Evolutionary conservation across 2,888 invertebrate species (phyloP).

Genomic region (Apodemia zela): DNA sequence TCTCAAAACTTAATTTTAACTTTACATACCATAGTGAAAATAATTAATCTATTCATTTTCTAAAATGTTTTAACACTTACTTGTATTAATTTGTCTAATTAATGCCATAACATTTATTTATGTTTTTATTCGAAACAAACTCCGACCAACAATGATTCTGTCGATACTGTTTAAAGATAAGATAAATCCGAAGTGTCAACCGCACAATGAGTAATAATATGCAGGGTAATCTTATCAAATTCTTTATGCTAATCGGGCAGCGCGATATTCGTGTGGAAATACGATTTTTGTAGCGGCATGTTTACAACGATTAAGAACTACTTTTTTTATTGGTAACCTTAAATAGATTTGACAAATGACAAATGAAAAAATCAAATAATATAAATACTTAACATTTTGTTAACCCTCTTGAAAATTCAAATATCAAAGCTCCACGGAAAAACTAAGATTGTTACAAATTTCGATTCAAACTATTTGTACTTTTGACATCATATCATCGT

Average conservation of each 20-base stretch:
- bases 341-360: too few species aligned
- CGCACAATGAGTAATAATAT: slow-evolving; percentile 45
- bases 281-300: slow-evolving; percentile 18
- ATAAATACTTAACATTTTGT: too few species aligned
- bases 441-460: too few species aligned
- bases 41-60: neutral
- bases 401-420: too few species aligned
- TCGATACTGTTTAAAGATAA: slow-evolving; percentile 60
- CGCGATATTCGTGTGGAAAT: slow-evolving; percentile 21
- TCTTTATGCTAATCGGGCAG: slow-evolving; percentile 41
- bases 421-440: too few species aligned
- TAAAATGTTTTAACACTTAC: slow-evolving; percentile 22
- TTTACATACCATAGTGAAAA: neutral
- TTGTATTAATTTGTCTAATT: slow-evolving; percentile 24
- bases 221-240: slow-evolving; percentile 58
- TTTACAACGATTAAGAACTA: neutral
- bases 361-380: too few species aligned
- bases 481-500: too few species aligned
- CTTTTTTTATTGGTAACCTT: neutral
- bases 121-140: slow-evolving; percentile 23
- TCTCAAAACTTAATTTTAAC: neutral
- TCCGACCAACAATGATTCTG: slow-evolving; percentile 35
- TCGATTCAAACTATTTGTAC: too few species aligned
- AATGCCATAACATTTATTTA: slow-evolving; percentile 22
- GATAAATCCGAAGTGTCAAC: slow-evolving; percentile 50